These are phyloP conservation scores for Chaitophorus viminalis DNA, from an alignment of 2,888 invertebrate genomes.

Conservation along the genomic window DNA sequence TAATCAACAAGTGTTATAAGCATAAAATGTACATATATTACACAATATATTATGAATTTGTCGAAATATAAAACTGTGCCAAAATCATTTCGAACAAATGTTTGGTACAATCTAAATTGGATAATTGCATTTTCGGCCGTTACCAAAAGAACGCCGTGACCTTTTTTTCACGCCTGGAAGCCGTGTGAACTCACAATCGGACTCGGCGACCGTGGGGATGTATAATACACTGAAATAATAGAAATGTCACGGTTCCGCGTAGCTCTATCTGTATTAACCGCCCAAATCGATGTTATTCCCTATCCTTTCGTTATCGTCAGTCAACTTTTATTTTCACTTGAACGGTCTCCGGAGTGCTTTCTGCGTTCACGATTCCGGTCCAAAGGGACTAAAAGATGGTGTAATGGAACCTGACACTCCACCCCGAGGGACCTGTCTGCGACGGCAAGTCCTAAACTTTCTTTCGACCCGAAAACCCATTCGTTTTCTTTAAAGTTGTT, in stretches of 20 bases:
- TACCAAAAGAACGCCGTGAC: not conserved
- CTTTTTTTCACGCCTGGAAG: not conserved
- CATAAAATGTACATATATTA: too few species aligned
- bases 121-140: not conserved
- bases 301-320: not conserved
- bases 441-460: not conserved
- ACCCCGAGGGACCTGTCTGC: not conserved
- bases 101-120: not conserved
- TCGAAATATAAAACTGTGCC: not conserved
- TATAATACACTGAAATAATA: not conserved
- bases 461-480: not conserved
- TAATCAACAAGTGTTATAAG: too few species aligned
- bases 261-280: not conserved
- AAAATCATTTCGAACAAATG: not conserved
- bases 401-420: not conserved
- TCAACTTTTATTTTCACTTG: slow-evolving; percentile 28
- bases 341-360: slow-evolving; percentile 20
- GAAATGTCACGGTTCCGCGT: not conserved
- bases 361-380: not conserved
- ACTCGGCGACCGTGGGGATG: not conserved
- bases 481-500: not conserved
- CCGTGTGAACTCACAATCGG: not conserved
- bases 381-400: not conserved
- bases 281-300: slow-evolving; percentile 26
- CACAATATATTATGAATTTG: too few species aligned